Conservation (phyloP, 2,888 invertebrate species). For the Mythimna loreyi region DNA sequence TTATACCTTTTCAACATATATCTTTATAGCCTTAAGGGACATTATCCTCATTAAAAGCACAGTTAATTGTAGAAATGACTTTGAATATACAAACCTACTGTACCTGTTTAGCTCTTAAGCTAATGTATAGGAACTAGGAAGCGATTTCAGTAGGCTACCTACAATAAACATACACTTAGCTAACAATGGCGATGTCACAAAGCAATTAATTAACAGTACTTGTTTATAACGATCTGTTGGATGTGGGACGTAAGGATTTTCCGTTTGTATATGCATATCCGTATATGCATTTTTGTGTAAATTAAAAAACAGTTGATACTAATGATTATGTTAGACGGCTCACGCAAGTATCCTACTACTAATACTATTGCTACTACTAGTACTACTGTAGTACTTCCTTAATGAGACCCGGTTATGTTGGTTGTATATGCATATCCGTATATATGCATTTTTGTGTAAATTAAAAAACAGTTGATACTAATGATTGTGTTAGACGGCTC, state of each 20-base stretch:
- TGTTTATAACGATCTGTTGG: conserved; percentile 44
- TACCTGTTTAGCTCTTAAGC: conserved; percentile 3
- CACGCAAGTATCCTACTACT: no score
- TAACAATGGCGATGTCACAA: conserved; percentile 60
- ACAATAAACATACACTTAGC: conserved; percentile 53
- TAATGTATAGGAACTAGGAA: conserved; percentile 66
- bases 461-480: background rate
- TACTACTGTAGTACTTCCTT: no score
- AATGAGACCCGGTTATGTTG: no score
- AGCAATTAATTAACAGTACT: conserved; percentile 58
- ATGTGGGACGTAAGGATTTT: conserved; percentile 61
- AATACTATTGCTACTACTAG: no score
- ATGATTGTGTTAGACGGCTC: background rate
- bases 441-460: background rate
- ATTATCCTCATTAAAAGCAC: background rate
- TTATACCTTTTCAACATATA: no score
- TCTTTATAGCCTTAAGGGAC: background rate
- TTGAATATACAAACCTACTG: conserved; percentile 1
- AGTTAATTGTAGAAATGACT: conserved; percentile 3
- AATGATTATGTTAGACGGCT: background rate
- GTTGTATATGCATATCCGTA: no score
- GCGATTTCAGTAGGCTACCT: conserved; percentile 55
- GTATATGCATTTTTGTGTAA: conserved; percentile 1
- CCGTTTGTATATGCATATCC: conserved; percentile 48
- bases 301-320: background rate